Evolutionary conservation across 35 echinoderm and acorn worm genomes (phyloP).

Genomic region (Ptychodera flava): DNA sequence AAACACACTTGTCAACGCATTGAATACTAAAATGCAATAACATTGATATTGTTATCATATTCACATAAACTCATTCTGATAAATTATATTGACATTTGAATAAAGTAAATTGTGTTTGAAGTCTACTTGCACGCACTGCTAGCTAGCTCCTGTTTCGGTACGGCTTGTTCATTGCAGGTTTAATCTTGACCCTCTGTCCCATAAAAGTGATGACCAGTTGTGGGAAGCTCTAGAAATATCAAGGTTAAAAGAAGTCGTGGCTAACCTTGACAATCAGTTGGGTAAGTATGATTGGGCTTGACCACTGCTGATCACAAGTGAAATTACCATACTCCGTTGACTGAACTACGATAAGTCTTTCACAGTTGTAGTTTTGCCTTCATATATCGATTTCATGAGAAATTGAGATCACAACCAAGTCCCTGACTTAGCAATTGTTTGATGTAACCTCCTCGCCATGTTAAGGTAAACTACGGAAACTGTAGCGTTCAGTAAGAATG

Average conservation of each 20-base stretch:
- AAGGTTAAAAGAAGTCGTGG: constrained; percentile 62
- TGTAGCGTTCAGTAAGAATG: background rate
- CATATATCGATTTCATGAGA: background rate
- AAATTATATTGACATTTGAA: too few species aligned
- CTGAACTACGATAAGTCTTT: too few species aligned
- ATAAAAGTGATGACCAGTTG: constrained; percentile 58
- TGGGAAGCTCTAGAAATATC: constrained; percentile 82
- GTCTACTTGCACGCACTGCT: too few species aligned
- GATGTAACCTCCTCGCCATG: background rate
- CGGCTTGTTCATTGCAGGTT: constrained; percentile 29
- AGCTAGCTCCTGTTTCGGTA: too few species aligned
- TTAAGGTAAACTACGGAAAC: background rate
- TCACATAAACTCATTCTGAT: too few species aligned
- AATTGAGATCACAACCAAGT: background rate
- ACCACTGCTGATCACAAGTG: background rate
- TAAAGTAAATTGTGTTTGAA: too few species aligned
- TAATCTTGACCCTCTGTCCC: constrained; percentile 63
- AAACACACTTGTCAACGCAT: too few species aligned
- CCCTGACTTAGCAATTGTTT: background rate
- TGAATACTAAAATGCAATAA: too few species aligned
- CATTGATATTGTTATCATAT: too few species aligned
- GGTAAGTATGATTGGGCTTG: constrained; percentile 35
- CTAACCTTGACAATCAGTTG: constrained; percentile 41
- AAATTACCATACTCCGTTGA: background rate
- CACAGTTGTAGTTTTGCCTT: too few species aligned